A percentile compares a stretch with the other conserved stretches of the same genome.
phyloP scores from a whole-genome alignment of 2,888 invertebrate species.

The Gandaritis pyraliata region DNA sequence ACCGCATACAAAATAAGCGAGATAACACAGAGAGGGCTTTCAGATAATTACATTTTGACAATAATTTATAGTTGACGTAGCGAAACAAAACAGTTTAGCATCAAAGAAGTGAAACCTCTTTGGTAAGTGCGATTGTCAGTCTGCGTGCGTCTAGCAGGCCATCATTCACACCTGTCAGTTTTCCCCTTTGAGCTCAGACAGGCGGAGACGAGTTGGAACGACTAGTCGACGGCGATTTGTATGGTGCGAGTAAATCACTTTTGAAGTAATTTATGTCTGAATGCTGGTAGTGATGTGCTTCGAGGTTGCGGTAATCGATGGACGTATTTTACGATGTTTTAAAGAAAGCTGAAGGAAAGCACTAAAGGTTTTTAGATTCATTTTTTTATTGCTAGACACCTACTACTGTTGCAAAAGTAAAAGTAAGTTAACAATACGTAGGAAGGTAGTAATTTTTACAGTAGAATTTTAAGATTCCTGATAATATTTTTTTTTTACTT shows the following conservation, averaged over 20 bases:
- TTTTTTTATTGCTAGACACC: not conserved
- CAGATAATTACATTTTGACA: constrained; percentile 43
- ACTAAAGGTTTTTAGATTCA: constrained; percentile 36
- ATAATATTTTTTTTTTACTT: too few relatives aligned
- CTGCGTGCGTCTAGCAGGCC: constrained; percentile 60
- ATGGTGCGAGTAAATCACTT: constrained; percentile 79
- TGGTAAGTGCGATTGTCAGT: constrained; percentile 71
- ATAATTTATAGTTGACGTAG: constrained; percentile 33
- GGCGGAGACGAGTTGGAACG: constrained; percentile 69
- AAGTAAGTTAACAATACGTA: too few relatives aligned
- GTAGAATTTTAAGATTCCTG: too few relatives aligned
- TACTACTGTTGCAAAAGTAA: not conserved
- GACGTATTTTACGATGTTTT: constrained; percentile 38
- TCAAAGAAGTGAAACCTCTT: constrained; percentile 63
- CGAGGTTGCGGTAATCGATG: constrained; percentile 35
- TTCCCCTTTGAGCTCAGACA: constrained; percentile 62
- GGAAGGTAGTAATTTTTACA: too few relatives aligned
- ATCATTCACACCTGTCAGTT: constrained; percentile 77
- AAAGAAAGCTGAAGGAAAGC: constrained; percentile 34
- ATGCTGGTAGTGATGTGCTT: constrained; percentile 62
- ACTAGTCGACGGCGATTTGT: constrained; percentile 75
- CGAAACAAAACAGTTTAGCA: constrained; percentile 62
- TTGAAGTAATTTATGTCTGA: constrained; percentile 78
- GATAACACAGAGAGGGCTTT: constrained; percentile 29
- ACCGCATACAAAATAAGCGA: constrained; percentile 30